Conservation (phyloP, 2,797 vertebrate species). For the Syngnathus acus region DNA sequence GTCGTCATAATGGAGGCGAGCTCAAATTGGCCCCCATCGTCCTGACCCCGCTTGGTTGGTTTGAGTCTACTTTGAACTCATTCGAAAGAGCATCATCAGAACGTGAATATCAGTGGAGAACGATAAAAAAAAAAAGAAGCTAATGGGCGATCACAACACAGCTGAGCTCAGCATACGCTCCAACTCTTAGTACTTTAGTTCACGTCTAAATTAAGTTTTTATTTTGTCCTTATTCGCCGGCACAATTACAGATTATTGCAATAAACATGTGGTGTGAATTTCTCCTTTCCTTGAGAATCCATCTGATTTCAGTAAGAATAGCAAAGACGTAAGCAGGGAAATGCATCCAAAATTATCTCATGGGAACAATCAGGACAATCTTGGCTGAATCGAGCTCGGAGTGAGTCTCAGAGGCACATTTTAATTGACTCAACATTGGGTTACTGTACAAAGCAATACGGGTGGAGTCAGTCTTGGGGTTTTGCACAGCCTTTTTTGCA, state of each 20-base stretch:
- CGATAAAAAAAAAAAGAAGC: neutral
- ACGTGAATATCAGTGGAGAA: neutral
- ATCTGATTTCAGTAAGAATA: constrained; percentile 13
- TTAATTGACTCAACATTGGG: constrained; percentile 19
- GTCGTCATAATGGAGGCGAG: constrained; percentile 21
- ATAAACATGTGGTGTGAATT: neutral
- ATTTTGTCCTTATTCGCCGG: neutral
- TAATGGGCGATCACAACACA: too few relatives aligned
- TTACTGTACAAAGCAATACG: constrained; percentile 5
- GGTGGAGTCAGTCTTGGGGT: neutral
- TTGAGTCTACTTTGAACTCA: neutral
- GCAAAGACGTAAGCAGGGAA: neutral
- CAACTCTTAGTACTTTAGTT: too few relatives aligned
- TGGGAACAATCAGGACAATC: constrained; percentile 23
- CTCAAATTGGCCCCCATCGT: constrained; percentile 38
- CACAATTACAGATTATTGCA: neutral
- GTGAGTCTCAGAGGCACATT: constrained; percentile 2
- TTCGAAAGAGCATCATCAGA: neutral
- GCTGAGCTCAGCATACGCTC: too few relatives aligned
- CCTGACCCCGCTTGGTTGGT: neutral
- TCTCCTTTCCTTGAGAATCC: constrained; percentile 1
- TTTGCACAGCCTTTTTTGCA: constrained; percentile 5
- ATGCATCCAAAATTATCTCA: constrained; percentile 13
- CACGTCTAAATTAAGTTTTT: neutral
- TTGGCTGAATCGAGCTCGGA: constrained; percentile 2